Conservation (phyloP, 2,797 vertebrate species). For the Propithecus perrieri region DNA sequence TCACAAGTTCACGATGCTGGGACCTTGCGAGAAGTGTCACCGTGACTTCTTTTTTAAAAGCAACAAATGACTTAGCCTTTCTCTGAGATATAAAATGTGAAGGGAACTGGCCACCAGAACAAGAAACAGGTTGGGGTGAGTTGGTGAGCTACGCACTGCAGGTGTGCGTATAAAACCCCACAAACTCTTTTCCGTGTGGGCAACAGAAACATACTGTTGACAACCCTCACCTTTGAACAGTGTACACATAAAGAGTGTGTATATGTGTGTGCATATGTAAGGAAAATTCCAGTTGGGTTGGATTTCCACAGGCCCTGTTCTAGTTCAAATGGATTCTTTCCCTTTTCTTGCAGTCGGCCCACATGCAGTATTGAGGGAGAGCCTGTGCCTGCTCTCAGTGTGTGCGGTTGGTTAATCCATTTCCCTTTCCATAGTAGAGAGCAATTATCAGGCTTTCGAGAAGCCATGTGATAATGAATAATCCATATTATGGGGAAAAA, state of each 20-base stretch:
- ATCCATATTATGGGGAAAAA: not conserved
- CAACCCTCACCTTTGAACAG: not conserved
- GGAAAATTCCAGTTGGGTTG: not conserved
- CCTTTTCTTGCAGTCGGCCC: not conserved
- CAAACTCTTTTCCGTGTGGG: not conserved
- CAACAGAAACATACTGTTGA: not conserved
- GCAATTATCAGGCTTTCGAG: not conserved
- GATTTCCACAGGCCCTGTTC: not conserved
- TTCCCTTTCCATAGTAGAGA: not conserved
- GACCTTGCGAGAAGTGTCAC: not conserved
- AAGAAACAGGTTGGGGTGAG: not conserved
- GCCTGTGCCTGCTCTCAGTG: not conserved
- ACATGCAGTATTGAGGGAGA: not conserved
- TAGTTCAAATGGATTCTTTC: not conserved
- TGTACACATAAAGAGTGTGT: not conserved
- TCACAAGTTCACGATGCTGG: not conserved
- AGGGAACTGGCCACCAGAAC: not conserved
- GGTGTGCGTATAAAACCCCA: not conserved
- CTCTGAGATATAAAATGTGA: not conserved
- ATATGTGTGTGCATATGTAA: not conserved
- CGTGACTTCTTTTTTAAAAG: not conserved
- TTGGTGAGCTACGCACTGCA: not conserved
- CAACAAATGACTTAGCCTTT: not conserved
- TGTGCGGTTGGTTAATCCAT: not conserved
- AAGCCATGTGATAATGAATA: not conserved